Evolutionary conservation across 2,888 invertebrate species (phyloP), one percentile per base, ranked within the genome.

Genomic region (Dryococelus australis): DNA sequence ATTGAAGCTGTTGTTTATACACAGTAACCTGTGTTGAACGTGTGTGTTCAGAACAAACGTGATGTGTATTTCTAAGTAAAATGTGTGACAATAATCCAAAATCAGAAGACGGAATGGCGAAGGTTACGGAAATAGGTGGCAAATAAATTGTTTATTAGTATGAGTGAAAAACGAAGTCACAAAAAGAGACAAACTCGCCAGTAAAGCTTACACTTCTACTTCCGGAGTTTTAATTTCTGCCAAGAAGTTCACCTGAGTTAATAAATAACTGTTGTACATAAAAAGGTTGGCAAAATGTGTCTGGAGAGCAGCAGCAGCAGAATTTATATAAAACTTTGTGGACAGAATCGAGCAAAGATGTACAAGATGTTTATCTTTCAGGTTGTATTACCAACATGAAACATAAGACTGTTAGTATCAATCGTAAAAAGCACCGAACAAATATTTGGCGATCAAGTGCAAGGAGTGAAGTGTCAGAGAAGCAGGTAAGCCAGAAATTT

Each of bases 41-140:
- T n/a, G 24, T n/a, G 80, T 80, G 10, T 80, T 80, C n/a, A 27
- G n/a, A 80, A n/a, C n/a, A 80, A 26, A n/a, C 12, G 80, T 80
- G 12, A 80, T 80, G 28, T n/a, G 28, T 80, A 8, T n/a, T 27
- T 24, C 4, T n/a, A 13, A n/a, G 24, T 20, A 80, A 80, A 27
- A 80, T 24, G 80, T 26, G 80, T 80, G n/a, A 24, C 80, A 80
- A 9, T n/a, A n/a, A 80, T 80, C n/a, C 26, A 13, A 27, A 24
- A 20, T n/a, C 12, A 80, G 80, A 80, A 80, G 80, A 28, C n/a
- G 13, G 80, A 80, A 27, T 80, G 12, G 26, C 24, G 28, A 80
- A n/a, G 80, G 80, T 80, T n/a, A 80, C 80, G 28, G n/a, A 80
- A 80, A 26, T 80, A 27, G 79, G 12, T n/a, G 80, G 80, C n/a